Evolutionary conservation across 2,113 vertebrate genomes (phyloP).

Genomic region (Pyxicephalus adspersus): DNA sequence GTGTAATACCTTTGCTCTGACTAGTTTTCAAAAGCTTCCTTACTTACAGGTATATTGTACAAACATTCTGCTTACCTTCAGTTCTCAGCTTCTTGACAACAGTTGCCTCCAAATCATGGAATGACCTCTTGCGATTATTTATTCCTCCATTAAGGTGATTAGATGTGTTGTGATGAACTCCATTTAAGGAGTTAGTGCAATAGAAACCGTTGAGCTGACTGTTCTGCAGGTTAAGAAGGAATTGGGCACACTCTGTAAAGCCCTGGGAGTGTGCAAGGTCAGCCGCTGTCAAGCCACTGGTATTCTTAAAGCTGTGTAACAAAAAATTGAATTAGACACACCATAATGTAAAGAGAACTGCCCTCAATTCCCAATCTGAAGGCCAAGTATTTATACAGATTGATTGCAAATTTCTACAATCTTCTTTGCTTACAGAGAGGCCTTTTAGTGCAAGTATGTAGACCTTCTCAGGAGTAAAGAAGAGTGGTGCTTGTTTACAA

Average conservation of each 20-base stretch:
- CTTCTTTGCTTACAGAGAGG: neutral
- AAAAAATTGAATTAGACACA: constrained; percentile 81
- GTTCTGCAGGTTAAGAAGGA: constrained; percentile 89
- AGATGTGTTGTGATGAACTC: constrained; percentile 70
- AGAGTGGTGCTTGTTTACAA: neutral
- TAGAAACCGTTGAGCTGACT: constrained; percentile 78
- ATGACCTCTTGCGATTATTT: constrained; percentile 86
- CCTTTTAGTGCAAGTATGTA: neutral
- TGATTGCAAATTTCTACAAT: constrained; percentile 59
- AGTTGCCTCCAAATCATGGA: constrained; percentile 71
- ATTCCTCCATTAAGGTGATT: constrained; percentile 72
- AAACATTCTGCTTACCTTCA: constrained; percentile 70
- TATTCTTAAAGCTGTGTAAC: constrained; percentile 89
- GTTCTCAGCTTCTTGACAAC: constrained; percentile 84
- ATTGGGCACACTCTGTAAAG: constrained; percentile 87
- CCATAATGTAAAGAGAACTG: constrained; percentile 16
- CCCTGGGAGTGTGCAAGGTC: constrained; percentile 93
- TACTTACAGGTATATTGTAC: neutral
- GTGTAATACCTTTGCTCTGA: no score
- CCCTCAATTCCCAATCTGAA: constrained; percentile 72
- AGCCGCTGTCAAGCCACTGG: constrained; percentile 91
- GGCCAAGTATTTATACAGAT: constrained; percentile 63
- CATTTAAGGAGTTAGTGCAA: constrained; percentile 79
- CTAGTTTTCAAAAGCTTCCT: no score
- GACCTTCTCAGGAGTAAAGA: neutral